Percentiles rank a stretch among this genome's conserved stretches.
phyloP scores from a whole-genome alignment of 2,113 vertebrate species.

The Syrrhaptes paradoxus region DNA sequence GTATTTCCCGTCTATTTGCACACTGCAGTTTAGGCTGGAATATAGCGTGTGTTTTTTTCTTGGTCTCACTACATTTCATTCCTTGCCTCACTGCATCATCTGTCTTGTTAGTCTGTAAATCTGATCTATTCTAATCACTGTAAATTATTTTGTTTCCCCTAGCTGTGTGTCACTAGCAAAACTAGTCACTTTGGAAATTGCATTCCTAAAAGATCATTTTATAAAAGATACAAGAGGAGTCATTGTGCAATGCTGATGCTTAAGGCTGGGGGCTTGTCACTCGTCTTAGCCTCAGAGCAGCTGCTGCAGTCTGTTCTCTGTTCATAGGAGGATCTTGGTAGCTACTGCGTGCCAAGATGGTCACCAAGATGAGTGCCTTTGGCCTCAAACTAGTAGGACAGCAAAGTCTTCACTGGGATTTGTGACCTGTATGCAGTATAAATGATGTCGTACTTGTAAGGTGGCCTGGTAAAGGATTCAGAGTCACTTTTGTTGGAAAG shows the following conservation, averaged over 20 bases:
- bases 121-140: background rate
- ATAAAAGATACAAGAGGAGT: background rate
- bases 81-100: background rate
- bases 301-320: background rate
- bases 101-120: constrained; percentile 6
- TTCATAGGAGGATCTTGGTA: background rate
- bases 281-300: background rate
- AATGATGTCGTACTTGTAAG: background rate
- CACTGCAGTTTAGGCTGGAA: background rate
- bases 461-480: background rate
- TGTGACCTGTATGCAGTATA: background rate
- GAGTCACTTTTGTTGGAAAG: background rate
- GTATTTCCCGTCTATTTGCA: background rate
- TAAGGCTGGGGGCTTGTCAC: background rate
- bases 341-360: accelerated
- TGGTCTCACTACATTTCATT: background rate
- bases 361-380: background rate
- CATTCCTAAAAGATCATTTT: background rate
- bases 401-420: background rate
- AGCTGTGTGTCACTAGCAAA: background rate
- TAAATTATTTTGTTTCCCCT: background rate
- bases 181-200: background rate
- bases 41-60: background rate
- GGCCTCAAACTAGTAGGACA: background rate
- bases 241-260: background rate